These are phyloP conservation scores for pig (Sus scrofa) DNA, from an alignment of 2,113 vertebrate genomes.

Conservation along the genomic window DNA sequence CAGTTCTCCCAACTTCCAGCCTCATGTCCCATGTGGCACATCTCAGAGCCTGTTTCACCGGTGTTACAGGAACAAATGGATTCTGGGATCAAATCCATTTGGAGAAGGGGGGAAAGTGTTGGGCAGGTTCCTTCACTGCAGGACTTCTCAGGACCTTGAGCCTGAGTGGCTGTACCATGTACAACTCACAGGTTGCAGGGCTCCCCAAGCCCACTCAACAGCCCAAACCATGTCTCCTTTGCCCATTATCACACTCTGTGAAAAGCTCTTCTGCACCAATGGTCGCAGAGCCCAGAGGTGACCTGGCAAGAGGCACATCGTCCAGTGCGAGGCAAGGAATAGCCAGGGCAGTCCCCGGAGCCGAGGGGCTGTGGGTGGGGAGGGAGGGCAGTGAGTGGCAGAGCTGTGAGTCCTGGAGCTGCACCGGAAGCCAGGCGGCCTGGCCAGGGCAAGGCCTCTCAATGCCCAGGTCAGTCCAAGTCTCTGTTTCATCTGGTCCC, in stretches of 20 bases:
- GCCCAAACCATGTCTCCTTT: neutral
- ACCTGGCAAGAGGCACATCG: rapidly evolving
- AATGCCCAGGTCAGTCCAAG: neutral
- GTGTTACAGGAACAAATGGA: neutral
- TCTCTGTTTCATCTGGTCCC: neutral
- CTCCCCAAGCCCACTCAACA: neutral
- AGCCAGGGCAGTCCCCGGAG: rapidly evolving
- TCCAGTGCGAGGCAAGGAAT: neutral
- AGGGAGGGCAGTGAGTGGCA: too few relatives aligned
- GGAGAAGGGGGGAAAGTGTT: neutral
- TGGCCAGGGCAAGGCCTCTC: neutral
- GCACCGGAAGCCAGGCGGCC: neutral
- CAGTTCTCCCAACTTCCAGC: neutral
- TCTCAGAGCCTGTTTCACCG: neutral
- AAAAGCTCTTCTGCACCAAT: neutral
- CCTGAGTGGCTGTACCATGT: rapidly evolving
- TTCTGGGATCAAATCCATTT: neutral
- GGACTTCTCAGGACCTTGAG: neutral
- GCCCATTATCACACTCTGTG: neutral
- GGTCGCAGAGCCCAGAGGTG: neutral
- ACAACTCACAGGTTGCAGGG: too few relatives aligned
- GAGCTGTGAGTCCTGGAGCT: neutral
- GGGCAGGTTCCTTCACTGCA: neutral
- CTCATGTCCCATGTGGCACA: rapidly evolving
- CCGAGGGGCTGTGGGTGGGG: rapidly evolving